Evolutionary conservation across 2,113 vertebrate species (phyloP), one percentile per base, ranked within the genome.

Genomic region (Calcarius ornatus): DNA sequence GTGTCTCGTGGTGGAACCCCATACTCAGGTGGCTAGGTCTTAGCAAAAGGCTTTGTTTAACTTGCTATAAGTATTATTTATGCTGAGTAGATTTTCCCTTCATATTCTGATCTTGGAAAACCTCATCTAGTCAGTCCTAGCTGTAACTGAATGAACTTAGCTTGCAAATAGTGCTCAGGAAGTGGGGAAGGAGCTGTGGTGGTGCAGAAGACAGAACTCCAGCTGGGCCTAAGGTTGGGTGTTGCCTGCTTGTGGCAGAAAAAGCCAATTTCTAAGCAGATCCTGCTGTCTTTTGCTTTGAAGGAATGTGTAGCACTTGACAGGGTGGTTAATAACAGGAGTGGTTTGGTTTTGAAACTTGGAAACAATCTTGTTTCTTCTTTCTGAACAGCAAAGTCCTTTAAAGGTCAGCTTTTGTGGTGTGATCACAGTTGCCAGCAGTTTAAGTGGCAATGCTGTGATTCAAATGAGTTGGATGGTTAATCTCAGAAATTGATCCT

Each of bases 391-490:
- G 57, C 20, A 38, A 72, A 85, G 42, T 87, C 70, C 57, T 71
- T 82, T 48, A 72, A 86, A 94, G 83, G 84, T 92, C 89, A 89
- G 65, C 40, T 53, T 75, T 82, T 87, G 84, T 51, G 31, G 43
- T 37, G 51, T 1, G 9, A 83, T 75, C 42, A 24, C 35, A 48
- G 30, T 78, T 83, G 81, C 70, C 66, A 53, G 2, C 40, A 53
- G 57, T 71, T 77, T 27, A 33, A 72, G 2, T n/a, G 54, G 81
- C 61, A 69, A 71, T 14, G 81, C 63, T 50, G 31, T 24, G 30
- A 66, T 72, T 90, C 33, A 63, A 23, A 86, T 80, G 60, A 83
- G 50, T 24, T 64, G 60, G 38, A 31, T 33, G 48, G 66, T 70
- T 79, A 33, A 38, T 76, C 66, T 95, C 5, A 2, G 33, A 69